Evolutionary conservation across 2,113 vertebrate genomes (phyloP), one percentile per base, ranked within the genome.

Genomic region (Pachyramphus minor): DNA sequence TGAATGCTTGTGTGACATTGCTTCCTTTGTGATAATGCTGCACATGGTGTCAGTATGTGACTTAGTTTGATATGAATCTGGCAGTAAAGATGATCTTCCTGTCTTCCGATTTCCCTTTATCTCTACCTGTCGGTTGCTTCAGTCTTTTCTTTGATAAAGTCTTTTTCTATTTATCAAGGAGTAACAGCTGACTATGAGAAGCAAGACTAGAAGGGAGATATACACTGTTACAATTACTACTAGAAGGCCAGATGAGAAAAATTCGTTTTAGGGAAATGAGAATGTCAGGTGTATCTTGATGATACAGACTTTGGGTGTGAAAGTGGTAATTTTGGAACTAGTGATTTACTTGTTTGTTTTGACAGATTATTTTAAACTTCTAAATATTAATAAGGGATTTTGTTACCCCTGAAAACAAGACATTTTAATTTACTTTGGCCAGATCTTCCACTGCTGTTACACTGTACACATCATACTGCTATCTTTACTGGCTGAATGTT

Each of bases 391-490:
- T 42, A 41, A 71, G 2, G 3, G 52, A 27, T 68, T 86, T 73
- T 80, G 20, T 64, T 9, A 50, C 5, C 10, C 8, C 72, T 76
- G 64, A 66, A 81, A 87, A 45, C 8, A 42, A 42, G 7, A 35
- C 4, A 12, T 58, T 84, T 71, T 24, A 62, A 31, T 79, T 86
- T 72, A 33, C 3, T 45, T 28, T 60, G 6, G 7, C 4, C 52
- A 63, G 56, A 75, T 15, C 7, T 63, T 62, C 25, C 68, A 21
- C 1, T 53, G 7, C 2, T 53, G 7, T 45, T 78, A 41, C 3
- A 21, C 4, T 35, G 3, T 41, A 47, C 6, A 11, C 1, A 59
- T 3, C 9, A 37, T 14, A 39, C 4, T 4, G 2, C 4, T 45
- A 63, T 44, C 47, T 59, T 50, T 39, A 42, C 20, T 2, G 4